phyloP scores from a whole-genome alignment of 2,113 vertebrate genomes.

The Choloepus hoffmanni region DNA sequence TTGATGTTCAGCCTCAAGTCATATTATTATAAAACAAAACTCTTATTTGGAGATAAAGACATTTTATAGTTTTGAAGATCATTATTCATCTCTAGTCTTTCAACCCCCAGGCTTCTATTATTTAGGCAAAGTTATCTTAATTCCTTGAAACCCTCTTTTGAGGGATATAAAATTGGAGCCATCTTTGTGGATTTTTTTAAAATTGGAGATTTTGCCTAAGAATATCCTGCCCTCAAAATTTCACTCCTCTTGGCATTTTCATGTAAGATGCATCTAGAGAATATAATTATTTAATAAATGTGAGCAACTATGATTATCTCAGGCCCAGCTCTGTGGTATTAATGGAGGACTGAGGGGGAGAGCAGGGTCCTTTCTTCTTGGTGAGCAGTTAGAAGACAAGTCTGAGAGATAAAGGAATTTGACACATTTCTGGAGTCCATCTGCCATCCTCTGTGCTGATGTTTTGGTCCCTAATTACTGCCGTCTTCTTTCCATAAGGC shows the following conservation, averaged over 20 bases:
- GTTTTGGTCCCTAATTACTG: not conserved
- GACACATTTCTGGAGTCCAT: not conserved
- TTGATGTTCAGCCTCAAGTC: not conserved
- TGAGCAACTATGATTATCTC: not conserved
- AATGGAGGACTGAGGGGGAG: no score
- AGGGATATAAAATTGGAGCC: not conserved
- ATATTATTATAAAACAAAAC: not conserved
- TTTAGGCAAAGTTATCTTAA: not conserved
- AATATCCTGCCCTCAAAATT: not conserved
- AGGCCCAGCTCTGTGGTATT: not conserved
- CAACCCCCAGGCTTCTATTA: not conserved
- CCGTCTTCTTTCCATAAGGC: not conserved
- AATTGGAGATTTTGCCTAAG: slow-evolving; percentile 17
- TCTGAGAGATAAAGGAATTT: not conserved
- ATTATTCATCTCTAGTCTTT: slow-evolving; percentile 3
- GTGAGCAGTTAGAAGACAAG: not conserved
- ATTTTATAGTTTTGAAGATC: not conserved
- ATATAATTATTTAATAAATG: not conserved
- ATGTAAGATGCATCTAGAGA: not conserved
- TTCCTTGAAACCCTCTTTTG: slow-evolving; percentile 2
- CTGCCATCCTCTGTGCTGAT: not conserved
- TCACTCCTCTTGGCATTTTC: slow-evolving; percentile 10
- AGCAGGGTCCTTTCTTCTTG: not conserved
- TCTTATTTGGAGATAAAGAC: not conserved
- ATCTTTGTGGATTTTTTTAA: not conserved